phyloP scores from a whole-genome alignment of 2,888 invertebrate species.

The Xestia sexstrigata region DNA sequence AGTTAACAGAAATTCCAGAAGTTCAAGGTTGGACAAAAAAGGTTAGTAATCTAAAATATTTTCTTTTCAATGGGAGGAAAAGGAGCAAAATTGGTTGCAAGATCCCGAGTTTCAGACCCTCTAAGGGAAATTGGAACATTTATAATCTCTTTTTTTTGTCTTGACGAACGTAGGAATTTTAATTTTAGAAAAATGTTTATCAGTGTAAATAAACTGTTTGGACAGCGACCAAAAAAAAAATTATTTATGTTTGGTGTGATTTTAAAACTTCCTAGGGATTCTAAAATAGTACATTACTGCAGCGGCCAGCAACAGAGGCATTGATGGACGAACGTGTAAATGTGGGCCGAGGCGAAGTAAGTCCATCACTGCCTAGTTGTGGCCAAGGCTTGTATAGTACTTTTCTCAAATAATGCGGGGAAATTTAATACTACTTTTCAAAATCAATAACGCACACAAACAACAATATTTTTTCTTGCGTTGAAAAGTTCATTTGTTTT shows the following conservation, averaged over 20 bases:
- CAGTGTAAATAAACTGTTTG: not conserved
- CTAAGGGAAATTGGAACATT: not conserved
- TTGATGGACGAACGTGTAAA: too few species aligned
- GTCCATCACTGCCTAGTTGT: too few species aligned
- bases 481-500: too few species aligned
- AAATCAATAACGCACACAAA: too few species aligned
- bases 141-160: not conserved
- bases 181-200: not conserved
- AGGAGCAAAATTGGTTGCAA: not conserved
- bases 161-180: not conserved
- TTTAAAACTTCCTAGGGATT: not conserved
- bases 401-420: too few species aligned
- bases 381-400: too few species aligned
- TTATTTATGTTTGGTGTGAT: too few species aligned
- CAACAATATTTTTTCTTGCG: too few species aligned
- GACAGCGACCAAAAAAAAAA: not conserved
- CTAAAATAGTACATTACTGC: not conserved
- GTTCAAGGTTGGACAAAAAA: constrained; percentile 40
- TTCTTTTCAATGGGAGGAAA: not conserved
- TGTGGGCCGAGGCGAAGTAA: too few species aligned
- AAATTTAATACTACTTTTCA: too few species aligned
- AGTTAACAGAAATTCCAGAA: constrained; percentile 34
- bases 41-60: constrained; percentile 24
- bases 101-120: not conserved
- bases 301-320: too few species aligned